Conservation (phyloP, 2,113 vertebrate genomes). For the Peromyscus leucopus region DNA sequence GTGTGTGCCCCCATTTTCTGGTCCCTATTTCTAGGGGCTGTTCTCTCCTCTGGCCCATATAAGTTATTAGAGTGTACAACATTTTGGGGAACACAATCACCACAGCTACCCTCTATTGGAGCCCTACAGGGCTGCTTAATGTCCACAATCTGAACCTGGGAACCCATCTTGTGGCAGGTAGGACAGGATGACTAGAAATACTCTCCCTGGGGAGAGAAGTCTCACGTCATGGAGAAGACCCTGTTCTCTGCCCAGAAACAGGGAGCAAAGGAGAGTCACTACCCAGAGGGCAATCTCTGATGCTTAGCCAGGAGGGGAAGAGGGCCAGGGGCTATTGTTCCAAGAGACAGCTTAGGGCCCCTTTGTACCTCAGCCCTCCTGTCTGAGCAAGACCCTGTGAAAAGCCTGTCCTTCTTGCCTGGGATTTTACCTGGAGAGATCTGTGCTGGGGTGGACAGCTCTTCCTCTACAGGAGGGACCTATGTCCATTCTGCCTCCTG, state of each 20-base stretch:
- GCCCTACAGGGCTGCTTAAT: background rate
- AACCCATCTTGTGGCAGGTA: background rate
- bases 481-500: background rate
- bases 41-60: too few species aligned
- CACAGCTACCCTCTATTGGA: background rate
- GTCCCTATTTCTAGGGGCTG: too few species aligned
- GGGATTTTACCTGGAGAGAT: too few species aligned
- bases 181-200: background rate
- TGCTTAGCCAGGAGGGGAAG: background rate
- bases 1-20: too few species aligned
- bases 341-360: background rate
- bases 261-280: background rate
- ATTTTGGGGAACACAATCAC: too few species aligned
- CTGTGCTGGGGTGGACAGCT: background rate
- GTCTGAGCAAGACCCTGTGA: background rate
- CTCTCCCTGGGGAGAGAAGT: background rate
- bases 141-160: background rate
- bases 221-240: background rate
- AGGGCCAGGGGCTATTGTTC: background rate
- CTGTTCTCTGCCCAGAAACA: background rate
- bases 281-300: background rate
- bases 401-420: too few species aligned
- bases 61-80: too few species aligned
- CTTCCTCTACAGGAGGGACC: background rate
- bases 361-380: background rate